phyloP scores from a whole-genome alignment of 2,113 vertebrate genomes.

The Eolophus roseicapilla region DNA sequence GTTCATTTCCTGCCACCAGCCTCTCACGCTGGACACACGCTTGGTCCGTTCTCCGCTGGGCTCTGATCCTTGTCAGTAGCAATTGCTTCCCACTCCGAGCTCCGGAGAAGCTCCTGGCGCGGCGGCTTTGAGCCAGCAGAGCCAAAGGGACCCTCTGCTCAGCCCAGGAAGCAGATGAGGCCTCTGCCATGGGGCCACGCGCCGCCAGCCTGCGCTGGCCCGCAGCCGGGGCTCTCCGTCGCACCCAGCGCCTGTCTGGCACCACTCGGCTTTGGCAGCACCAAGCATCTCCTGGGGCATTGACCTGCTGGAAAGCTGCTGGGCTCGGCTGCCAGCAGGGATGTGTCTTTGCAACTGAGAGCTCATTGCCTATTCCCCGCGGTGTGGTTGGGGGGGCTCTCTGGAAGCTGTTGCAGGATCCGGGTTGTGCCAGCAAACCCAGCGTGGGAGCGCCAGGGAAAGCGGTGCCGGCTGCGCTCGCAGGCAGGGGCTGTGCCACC shows the following conservation, averaged over 20 bases:
- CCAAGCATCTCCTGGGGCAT: not conserved
- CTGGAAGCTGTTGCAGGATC: not conserved
- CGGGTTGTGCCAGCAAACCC: not conserved
- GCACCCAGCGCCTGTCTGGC: not conserved
- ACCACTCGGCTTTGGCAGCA: not conserved
- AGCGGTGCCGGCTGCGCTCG: not conserved
- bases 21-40: fast-evolving
- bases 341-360: not conserved
- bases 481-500: not conserved
- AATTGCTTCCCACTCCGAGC: not conserved
- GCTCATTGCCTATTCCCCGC: fast-evolving
- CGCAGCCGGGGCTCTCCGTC: not conserved
- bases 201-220: not conserved
- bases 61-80: not conserved
- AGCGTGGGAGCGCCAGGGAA: not conserved
- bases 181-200: not conserved
- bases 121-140: not conserved
- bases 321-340: not conserved
- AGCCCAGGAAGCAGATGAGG: not conserved
- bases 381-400: fast-evolving
- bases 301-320: not conserved
- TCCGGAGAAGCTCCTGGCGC: not conserved
- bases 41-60: not conserved
- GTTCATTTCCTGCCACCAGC: not conserved
- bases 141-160: not conserved